These are phyloP conservation scores for Poecile atricapillus DNA, from an alignment of 2,113 vertebrate species.

Conservation along the genomic window DNA sequence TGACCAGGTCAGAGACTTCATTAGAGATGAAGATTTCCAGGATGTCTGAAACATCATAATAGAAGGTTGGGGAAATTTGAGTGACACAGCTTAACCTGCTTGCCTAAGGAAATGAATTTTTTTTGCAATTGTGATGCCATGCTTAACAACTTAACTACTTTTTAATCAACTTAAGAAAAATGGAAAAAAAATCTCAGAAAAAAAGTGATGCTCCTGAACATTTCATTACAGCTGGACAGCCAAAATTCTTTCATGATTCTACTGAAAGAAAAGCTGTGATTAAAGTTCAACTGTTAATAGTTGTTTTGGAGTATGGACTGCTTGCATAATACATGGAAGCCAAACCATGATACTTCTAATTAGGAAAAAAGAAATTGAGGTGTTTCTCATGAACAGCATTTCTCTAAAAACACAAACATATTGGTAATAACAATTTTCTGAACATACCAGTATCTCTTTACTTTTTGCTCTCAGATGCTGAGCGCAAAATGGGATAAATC, in stretches of 20 bases:
- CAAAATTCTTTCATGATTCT: not conserved
- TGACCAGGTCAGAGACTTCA: not conserved
- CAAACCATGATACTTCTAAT: not conserved
- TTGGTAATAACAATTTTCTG: not conserved
- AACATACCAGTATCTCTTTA: not conserved
- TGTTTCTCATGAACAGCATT: not conserved
- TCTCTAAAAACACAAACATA: not conserved
- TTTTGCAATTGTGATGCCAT: not conserved
- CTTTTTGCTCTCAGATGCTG: not conserved
- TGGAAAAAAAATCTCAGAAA: not conserved
- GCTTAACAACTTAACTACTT: not conserved
- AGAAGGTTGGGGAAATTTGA: not conserved
- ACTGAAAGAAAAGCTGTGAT: not conserved
- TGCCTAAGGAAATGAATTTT: not conserved
- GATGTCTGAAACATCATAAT: not conserved
- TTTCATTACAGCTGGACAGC: not conserved
- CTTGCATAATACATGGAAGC: not conserved
- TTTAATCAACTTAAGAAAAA: not conserved
- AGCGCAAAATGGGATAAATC: not conserved
- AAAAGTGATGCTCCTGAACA: not conserved
- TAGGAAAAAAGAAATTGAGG: not conserved
- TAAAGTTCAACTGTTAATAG: not conserved
- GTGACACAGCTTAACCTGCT: not conserved
- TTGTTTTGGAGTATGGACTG: not conserved
- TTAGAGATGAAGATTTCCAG: not conserved